Evolutionary conservation across 2,888 invertebrate genomes (phyloP), one percentile per base, ranked within the genome.

Genomic region (Cecidostiba fungosa): DNA sequence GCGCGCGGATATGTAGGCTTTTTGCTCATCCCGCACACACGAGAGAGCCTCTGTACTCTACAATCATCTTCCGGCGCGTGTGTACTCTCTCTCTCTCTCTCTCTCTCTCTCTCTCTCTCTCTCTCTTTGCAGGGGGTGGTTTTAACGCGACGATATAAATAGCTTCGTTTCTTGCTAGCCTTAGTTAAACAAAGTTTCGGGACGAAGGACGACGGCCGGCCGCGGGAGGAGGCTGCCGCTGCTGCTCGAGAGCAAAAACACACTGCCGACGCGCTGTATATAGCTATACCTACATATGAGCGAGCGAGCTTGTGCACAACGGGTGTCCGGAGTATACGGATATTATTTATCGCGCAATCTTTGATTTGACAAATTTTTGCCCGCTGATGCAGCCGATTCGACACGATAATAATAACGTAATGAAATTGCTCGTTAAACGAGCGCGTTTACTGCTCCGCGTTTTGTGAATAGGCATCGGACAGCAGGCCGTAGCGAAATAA

Each of bases 131-230:
- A 62, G 39, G 10, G 59, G 32, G 23, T 72, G 29, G 14, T 16
- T 72, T 23, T 39, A 72, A 39, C 29, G 66, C 39, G 39, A 43
- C 76, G 62, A 82, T 92, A 92, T 92, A 93, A 93, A 93, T 93
- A 93, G 92, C 92, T 91, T 91, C 91, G 90, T 89, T 93, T 93
- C 92, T 93, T 93, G 93, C 91, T 89, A 87, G 90, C 90, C 90
- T 92, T 91, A 91, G 92, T 92, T 92, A 92, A 93, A 93, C 93
- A 92, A 93, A 93, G 93, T 93, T 93, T 90, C 89, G 85, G 88
- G 88, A 86, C 89, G 87, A 80, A 87, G 84, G 85, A 86, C 86
- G 86, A 84, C 81, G 87, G 81, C 86, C 85, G 87, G 77, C 85
- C 78, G 84, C 78, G 29, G 54, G 19, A 54, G 77, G 47, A n/a